phyloP scores from a whole-genome alignment of 2,113 vertebrate species.

The Eurypyga helias region DNA sequence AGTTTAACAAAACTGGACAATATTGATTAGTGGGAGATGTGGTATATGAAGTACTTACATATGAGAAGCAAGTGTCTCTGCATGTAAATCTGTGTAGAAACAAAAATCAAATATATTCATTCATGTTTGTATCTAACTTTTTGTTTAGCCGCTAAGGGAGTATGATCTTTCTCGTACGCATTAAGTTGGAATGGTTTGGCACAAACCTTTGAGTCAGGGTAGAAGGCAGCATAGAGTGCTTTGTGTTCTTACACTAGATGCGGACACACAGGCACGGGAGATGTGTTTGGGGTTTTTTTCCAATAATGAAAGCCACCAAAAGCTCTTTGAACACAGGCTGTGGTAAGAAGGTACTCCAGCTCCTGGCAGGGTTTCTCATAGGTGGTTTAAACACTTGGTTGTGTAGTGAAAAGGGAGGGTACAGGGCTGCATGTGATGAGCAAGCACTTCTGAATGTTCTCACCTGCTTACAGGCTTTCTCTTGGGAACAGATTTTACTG shows the following conservation, averaged over 20 bases:
- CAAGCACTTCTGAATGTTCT: background rate
- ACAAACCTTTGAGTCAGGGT: background rate
- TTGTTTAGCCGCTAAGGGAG: background rate
- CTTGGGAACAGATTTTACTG: background rate
- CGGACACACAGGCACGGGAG: background rate
- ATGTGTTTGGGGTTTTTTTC: background rate
- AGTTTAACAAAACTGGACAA: background rate
- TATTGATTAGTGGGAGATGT: background rate
- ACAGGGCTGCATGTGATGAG: background rate
- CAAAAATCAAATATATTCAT: background rate
- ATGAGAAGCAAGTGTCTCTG: too few species aligned
- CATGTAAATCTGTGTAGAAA: background rate
- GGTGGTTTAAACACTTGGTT: background rate
- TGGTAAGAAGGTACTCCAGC: background rate
- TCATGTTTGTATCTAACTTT: background rate
- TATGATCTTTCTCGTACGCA: fast-evolving
- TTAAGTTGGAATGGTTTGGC: background rate
- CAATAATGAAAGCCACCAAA: background rate
- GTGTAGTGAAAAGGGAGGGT: background rate
- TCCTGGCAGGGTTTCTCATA: background rate
- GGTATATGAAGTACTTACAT: background rate
- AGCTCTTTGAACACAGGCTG: background rate
- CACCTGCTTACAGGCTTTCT: background rate
- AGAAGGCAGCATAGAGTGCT: background rate
- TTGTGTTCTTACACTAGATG: background rate